Evolutionary conservation across 2,113 vertebrate species (phyloP), one percentile per base, ranked within the genome.

Genomic region (Stegostoma tigrinum): DNA sequence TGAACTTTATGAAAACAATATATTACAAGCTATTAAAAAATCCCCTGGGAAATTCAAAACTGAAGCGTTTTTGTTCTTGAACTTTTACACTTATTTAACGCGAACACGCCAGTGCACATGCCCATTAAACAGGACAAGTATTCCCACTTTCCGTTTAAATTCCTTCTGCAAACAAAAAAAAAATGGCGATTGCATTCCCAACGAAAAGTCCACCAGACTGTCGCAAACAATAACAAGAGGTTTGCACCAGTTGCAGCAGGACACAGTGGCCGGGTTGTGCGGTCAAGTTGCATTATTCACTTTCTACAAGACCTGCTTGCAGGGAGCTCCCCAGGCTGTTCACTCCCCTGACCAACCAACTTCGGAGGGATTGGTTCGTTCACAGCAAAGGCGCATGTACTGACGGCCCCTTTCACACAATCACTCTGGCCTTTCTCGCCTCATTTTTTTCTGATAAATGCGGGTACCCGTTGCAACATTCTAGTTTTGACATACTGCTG

Each of bases 201-300:
- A 94, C 45, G 10, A 70, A 68, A 94, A 38, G 67, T 94, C 10
- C 34, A 66, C 61, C 90, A 30, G 70, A 95, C 66, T 70, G 93
- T 72, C 66, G 93, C 67, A 95, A 95, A 95, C 64, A 66, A 21
- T 38, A 30, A n/a, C 6, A 8, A 61, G 55, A 61, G 2, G n/a
- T 66, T 42, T 94, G 90, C 90, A 94, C 67, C 93, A 48, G 38
- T 95, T 27, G 38, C n/a, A 45, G 34, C 5, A 61, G 61, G 15
- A 8, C 24, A 64, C 89, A n/a, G 23, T 42, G 89, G 19, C 5
- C 48, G 0, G 7, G 55, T 61, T 64, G 87, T 6, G 15, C 5
- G 21, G 5, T 23, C 0, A 0, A 23, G 34, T 2, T 21, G 19
- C 0, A 8, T 2, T 52, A 12, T 3, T 48, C 45, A 52, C 5